A percentile compares a stretch with the other conserved stretches of the same genome.
Evolutionary conservation across 2,888 invertebrate species (phyloP).

Genomic region (Lathronympha strigana): DNA sequence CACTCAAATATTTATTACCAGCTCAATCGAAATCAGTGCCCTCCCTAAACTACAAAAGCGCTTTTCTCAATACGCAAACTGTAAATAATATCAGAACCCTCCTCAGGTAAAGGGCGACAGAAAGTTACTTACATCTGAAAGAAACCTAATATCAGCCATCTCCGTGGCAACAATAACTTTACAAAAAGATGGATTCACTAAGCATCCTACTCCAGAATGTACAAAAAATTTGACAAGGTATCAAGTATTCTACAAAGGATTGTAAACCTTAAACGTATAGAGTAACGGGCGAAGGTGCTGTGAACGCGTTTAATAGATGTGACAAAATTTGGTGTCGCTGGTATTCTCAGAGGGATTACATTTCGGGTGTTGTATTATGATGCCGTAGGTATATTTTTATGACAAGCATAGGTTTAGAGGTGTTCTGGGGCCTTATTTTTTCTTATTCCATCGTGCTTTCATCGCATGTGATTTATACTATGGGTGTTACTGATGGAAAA

Average conservation of each 20-base stretch:
- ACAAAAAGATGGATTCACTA: slow-evolving; percentile 43
- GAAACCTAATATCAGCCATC: slow-evolving; percentile 40
- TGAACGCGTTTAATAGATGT: slow-evolving; percentile 32
- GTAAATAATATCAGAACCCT: slow-evolving; percentile 34
- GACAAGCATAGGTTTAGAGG: slow-evolving; percentile 41
- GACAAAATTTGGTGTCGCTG: slow-evolving; percentile 34
- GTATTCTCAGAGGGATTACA: slow-evolving; percentile 37
- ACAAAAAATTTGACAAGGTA: slow-evolving; percentile 37
- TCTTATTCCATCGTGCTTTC: slow-evolving; percentile 28
- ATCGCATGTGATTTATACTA: slow-evolving; percentile 33
- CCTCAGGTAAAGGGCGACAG: slow-evolving; percentile 20
- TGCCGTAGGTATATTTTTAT: slow-evolving; percentile 40
- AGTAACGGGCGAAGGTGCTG: not conserved
- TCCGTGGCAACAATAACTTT: slow-evolving; percentile 41
- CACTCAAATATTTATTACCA: slow-evolving; percentile 11
- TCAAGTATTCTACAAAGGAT: not conserved
- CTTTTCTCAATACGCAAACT: slow-evolving; percentile 24
- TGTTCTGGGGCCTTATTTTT: slow-evolving; percentile 38
- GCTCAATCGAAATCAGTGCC: slow-evolving; percentile 6
- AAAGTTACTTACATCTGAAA: slow-evolving; percentile 40
- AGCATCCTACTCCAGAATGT: slow-evolving; percentile 32
- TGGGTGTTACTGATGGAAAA: slow-evolving; percentile 22
- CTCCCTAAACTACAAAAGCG: slow-evolving; percentile 14
- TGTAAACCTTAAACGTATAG: not conserved
- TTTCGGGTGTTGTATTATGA: slow-evolving; percentile 29